Percentiles rank a stretch among this genome's conserved stretches.
Conservation (phyloP, 2,888 invertebrate species). For the Sepiola atlantica region DNA sequence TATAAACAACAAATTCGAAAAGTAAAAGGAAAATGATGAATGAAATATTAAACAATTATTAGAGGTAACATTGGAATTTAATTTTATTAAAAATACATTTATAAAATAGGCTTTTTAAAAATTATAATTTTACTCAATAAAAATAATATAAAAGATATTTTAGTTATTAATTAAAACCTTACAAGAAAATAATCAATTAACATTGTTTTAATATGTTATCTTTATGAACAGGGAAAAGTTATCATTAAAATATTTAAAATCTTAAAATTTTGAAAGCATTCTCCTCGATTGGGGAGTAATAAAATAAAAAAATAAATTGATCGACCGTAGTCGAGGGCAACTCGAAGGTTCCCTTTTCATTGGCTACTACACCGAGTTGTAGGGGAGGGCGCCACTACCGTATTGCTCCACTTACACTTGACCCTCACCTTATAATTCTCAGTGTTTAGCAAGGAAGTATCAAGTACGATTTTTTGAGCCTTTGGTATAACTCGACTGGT, state of each 20-base stretch:
- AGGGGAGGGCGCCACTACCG: too few relatives aligned
- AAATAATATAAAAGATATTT: not conserved
- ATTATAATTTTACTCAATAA: not conserved
- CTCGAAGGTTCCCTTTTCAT: too few relatives aligned
- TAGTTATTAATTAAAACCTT: too few relatives aligned
- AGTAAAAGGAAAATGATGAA: not conserved
- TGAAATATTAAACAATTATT: not conserved
- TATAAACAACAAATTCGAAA: not conserved
- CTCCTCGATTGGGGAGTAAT: not conserved
- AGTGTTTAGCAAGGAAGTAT: too few relatives aligned
- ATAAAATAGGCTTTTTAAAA: not conserved
- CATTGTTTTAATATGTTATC: too few relatives aligned
- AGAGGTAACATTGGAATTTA: not conserved
- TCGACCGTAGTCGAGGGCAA: too few relatives aligned
- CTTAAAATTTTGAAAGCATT: not conserved
- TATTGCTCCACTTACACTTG: too few relatives aligned
- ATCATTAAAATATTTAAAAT: not conserved
- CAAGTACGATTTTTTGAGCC: too few relatives aligned
- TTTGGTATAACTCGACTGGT: too few relatives aligned
- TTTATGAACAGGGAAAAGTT: not conserved
- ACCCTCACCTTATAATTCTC: too few relatives aligned
- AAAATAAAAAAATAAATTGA: too few relatives aligned
- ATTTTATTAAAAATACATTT: not conserved
- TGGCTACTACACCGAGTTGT: too few relatives aligned
- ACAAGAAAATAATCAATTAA: not conserved